Base-by-base conservation (phyloP, 1,140 invertebrate genomes). In the Orchesella cincta region DNA sequence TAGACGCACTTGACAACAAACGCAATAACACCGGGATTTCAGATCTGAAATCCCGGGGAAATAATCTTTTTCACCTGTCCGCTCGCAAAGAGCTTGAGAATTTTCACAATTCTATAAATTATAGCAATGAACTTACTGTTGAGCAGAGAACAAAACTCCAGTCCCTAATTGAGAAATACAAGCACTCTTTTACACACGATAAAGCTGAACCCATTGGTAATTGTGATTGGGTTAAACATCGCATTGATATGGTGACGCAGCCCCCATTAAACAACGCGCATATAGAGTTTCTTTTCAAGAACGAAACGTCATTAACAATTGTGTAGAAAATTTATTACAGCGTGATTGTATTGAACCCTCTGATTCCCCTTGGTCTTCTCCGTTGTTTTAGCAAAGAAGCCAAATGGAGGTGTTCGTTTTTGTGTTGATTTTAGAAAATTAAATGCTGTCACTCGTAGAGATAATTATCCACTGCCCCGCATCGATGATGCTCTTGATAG, bases 401-500 rank as follows among this genome's bases (percentile, higher is more conserved):
- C 83, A 70, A 85, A 87, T 80, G 84, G 83, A 8, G 39, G 72
- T 0, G 71, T 81, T 5, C 79, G 86, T 14, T 84, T 87, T 39
- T 88, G 86, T 76, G 76, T 87, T 18, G 86, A 87, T 79, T 87
- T 83, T 72, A 12, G 84, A 26, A 33, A 72, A 23, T 76, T 88
- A 5, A 87, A 88, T 79, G 23, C 28, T 0, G 76, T 85, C 0
- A 87, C 85, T 0, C 79, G 73, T 18, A 78, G 80, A 57, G 86
- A 87, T 74, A 67, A 76, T 36, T 88, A 84, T 82, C 87, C 87
- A 3, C 74, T 88, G 1, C 86, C 85, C 3, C 83, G 85, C 18
- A 88, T 88, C 20, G 83, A 84, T 26, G 85, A 87, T 26, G 83
- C 85, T 64, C 81, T 89, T 14, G 85, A 87, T 77, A 84, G 84